phyloP scores from a whole-genome alignment of 2,888 invertebrate genomes.

The Philonicus albiceps region DNA sequence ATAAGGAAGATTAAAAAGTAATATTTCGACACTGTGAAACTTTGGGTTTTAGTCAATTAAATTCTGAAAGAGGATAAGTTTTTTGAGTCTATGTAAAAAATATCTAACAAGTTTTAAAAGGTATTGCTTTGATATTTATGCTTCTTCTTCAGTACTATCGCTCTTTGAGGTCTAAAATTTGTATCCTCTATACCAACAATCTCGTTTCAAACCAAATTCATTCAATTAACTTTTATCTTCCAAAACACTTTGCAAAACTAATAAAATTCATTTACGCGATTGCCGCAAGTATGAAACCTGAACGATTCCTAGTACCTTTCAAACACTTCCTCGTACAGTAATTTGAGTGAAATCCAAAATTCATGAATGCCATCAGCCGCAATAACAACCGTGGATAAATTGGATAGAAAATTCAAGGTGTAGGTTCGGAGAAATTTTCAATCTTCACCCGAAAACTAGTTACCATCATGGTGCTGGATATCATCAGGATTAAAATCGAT shows the following conservation, averaged over 20 bases:
- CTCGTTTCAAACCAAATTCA: neutral
- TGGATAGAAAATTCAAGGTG: conserved; percentile 1
- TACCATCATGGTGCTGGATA: neutral
- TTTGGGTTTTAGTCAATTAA: neutral
- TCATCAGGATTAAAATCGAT: conserved; percentile 27
- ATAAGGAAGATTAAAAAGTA: neutral
- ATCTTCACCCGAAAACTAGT: conserved; percentile 6
- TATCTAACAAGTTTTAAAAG: no score
- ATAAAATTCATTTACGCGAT: neutral
- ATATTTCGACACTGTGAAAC: neutral
- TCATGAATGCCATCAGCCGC: neutral
- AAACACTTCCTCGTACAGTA: neutral
- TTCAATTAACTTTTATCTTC: neutral
- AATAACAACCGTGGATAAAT: neutral
- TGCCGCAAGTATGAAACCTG: neutral
- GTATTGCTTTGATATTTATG: no score
- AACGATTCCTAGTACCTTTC: neutral
- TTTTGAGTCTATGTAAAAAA: no score
- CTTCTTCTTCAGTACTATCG: no score
- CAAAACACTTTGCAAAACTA: neutral
- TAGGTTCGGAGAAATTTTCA: conserved; percentile 1
- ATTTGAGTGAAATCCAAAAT: neutral
- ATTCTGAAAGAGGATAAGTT: no score
- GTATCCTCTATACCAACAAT: neutral
- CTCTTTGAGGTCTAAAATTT: no score